Evolutionary conservation across 2,888 invertebrate genomes (phyloP).

Genomic region (Nephrotoma flavescens): DNA sequence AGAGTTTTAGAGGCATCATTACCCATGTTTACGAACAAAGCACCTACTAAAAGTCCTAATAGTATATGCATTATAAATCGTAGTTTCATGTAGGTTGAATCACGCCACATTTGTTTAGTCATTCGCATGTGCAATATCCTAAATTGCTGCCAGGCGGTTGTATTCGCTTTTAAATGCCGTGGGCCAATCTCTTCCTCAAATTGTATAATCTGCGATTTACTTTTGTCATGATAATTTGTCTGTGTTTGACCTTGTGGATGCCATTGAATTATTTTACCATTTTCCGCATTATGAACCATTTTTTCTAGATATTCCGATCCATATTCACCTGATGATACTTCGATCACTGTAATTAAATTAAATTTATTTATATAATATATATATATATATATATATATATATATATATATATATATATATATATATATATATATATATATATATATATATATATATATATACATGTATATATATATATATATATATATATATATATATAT

Average conservation of each 20-base stretch:
- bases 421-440: too few species aligned
- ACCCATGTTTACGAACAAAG: slow-evolving; percentile 56
- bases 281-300: slow-evolving; percentile 53
- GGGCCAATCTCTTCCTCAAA: slow-evolving; percentile 32
- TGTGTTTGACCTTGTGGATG: slow-evolving; percentile 14
- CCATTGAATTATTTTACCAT: slow-evolving; percentile 46
- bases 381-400: too few species aligned
- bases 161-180: slow-evolving; percentile 38
- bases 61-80: slow-evolving; percentile 51
- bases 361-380: too few species aligned
- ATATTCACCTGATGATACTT: slow-evolving; percentile 68
- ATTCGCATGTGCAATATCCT: slow-evolving; percentile 48
- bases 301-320: slow-evolving; percentile 47
- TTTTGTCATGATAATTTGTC: not conserved
- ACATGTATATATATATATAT: too few species aligned
- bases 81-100: slow-evolving; percentile 57
- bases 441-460: too few species aligned
- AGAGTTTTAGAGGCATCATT: slow-evolving; percentile 67
- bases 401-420: too few species aligned
- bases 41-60: slow-evolving; percentile 53
- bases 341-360: slow-evolving; percentile 43
- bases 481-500: too few species aligned
- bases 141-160: slow-evolving; percentile 52
- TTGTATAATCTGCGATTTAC: slow-evolving; percentile 16
- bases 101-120: slow-evolving; percentile 59